These are phyloP conservation scores for Taenaris catops DNA, from an alignment of 2,888 invertebrate species.

Conservation along the genomic window DNA sequence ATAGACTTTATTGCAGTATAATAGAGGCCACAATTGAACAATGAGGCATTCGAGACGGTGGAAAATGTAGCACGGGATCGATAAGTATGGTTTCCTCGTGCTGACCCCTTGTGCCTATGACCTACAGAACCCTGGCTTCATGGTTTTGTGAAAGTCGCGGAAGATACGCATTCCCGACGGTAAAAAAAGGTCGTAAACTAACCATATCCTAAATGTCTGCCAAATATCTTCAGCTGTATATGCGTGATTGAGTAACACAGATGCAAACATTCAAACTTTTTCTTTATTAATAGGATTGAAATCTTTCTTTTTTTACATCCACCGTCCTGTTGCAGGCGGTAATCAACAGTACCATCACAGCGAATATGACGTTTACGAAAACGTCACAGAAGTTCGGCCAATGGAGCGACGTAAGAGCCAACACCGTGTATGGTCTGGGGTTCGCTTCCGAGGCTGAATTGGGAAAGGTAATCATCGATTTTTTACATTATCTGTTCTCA, in stretches of 20 bases:
- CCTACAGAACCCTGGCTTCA: conserved; percentile 63
- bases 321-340: conserved; percentile 85
- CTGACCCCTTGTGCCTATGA: conserved; percentile 60
- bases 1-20: conserved; percentile 21
- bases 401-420: conserved; percentile 98
- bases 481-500: too few relatives aligned
- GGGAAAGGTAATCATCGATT: conserved; percentile 92
- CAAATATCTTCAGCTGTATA: too few relatives aligned
- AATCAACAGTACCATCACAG: conserved; percentile 98
- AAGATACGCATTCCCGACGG: conserved; percentile 1
- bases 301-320: too few relatives aligned
- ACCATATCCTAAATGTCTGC: too few relatives aligned
- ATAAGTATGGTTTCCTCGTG: conserved; percentile 56
- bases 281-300: too few relatives aligned
- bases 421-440: conserved; percentile 97
- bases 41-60: conserved; percentile 11
- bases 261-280: too few relatives aligned
- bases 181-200: too few relatives aligned
- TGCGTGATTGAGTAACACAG: too few relatives aligned
- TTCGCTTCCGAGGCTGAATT: conserved; percentile 97
- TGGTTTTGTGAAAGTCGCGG: conserved; percentile 57
- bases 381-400: conserved; percentile 99
- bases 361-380: conserved; percentile 99
- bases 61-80: conserved; percentile 34
- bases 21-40: conserved; percentile 35